A percentile compares a stretch with the other conserved stretches of the same genome.
Conservation (phyloP, 2,888 invertebrate genomes). For the Ochropleura leucogaster region DNA sequence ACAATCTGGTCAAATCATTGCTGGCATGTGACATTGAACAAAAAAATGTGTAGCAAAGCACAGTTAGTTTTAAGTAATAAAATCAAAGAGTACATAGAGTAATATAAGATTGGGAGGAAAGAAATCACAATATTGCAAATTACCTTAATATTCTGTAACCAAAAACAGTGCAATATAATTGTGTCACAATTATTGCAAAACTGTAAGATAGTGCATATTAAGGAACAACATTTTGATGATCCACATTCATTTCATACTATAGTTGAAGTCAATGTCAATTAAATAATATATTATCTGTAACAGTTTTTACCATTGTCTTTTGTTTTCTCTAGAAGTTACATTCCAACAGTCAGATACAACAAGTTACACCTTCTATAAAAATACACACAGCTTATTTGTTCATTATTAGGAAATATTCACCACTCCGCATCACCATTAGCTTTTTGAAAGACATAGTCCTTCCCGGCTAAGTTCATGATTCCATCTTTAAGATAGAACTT, state of each 20-base stretch:
- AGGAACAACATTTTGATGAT: slow-evolving; percentile 3
- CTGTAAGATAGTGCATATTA: slow-evolving; percentile 1
- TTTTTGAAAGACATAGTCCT: slow-evolving; percentile 99
- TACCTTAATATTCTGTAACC: not conserved
- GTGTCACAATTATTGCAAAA: slow-evolving; percentile 17
- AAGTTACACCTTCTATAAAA: slow-evolving; percentile 80
- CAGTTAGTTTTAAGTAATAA: slow-evolving; percentile 5
- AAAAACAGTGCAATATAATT: slow-evolving; percentile 22
- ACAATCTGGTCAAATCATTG: not conserved
- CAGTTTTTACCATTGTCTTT: slow-evolving; percentile 72
- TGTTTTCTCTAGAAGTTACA: slow-evolving; percentile 69
- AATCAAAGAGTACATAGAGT: not conserved
- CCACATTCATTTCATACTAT: slow-evolving; percentile 29
- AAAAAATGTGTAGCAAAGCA: no score
- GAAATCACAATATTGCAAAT: not conserved
- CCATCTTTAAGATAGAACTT: slow-evolving; percentile 99
- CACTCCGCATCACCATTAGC: slow-evolving; percentile 99
- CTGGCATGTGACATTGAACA: not conserved
- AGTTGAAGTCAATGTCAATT: slow-evolving; percentile 59
- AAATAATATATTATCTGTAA: slow-evolving; percentile 64
- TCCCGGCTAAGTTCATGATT: slow-evolving; percentile 99
- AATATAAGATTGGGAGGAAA: not conserved
- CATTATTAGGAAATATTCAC: slow-evolving; percentile 90
- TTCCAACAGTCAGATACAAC: slow-evolving; percentile 78
- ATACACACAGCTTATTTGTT: slow-evolving; percentile 80